Evolutionary conservation across 2,797 vertebrate species (phyloP).

Genomic region (Typhlichthys eigenmanni): DNA sequence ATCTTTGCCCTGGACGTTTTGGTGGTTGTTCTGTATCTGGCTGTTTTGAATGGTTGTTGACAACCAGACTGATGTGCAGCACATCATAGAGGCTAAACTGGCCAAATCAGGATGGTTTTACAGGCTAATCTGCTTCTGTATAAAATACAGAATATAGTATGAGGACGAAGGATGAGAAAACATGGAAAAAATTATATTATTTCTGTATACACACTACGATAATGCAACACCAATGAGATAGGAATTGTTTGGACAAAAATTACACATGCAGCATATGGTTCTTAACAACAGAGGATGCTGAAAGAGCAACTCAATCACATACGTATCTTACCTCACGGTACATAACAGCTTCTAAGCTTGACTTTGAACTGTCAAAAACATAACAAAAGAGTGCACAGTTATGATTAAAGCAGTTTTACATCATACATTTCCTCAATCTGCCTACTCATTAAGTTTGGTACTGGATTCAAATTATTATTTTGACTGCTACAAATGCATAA

Average conservation of each 20-base stretch:
- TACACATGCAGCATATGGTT: slow-evolving; percentile 34
- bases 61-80: too few species aligned
- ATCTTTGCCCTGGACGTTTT: too few species aligned
- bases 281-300: slow-evolving; percentile 51
- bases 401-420: background rate
- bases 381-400: background rate
- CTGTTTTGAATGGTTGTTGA: too few species aligned
- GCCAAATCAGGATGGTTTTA: too few species aligned
- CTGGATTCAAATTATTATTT: background rate
- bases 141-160: slow-evolving; percentile 14
- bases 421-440: background rate
- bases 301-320: slow-evolving; percentile 16
- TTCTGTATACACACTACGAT: background rate
- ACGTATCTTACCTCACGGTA: slow-evolving; percentile 80
- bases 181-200: slow-evolving; percentile 24
- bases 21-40: too few species aligned
- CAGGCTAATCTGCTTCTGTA: slow-evolving; percentile 10
- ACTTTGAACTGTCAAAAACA: slow-evolving; percentile 76
- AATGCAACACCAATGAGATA: slow-evolving; percentile 30
- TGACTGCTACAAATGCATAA: background rate
- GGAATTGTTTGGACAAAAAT: slow-evolving; percentile 22
- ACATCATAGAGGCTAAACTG: too few species aligned
- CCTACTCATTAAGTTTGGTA: background rate
- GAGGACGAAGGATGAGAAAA: slow-evolving; percentile 44
- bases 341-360: slow-evolving; percentile 84